Conservation (phyloP, 2,113 vertebrate species). For the Pterocles orientalis region DNA sequence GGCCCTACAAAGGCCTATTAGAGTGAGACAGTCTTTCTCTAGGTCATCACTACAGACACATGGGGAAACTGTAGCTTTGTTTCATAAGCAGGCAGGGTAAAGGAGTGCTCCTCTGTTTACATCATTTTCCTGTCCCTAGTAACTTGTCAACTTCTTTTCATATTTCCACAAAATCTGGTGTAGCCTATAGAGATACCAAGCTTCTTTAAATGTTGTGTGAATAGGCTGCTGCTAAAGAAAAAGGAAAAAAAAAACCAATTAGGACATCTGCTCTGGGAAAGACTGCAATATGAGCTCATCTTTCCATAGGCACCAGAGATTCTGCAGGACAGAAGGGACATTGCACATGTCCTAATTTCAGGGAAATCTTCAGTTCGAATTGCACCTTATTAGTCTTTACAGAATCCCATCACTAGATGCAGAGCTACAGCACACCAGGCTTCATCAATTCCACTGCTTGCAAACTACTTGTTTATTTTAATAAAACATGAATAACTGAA, state of each 20-base stretch:
- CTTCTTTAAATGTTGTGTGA: neutral
- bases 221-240: neutral
- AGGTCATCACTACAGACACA: neutral
- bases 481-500: neutral
- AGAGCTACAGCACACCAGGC: neutral
- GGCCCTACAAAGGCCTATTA: neutral
- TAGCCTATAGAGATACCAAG: neutral
- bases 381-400: neutral
- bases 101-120: neutral
- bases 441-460: constrained; percentile 21
- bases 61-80: neutral
- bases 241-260: neutral
- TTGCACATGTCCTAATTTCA: constrained; percentile 37
- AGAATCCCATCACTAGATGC: neutral
- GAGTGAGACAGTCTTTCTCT: neutral
- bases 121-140: neutral
- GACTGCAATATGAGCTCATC: constrained; percentile 31
- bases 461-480: constrained; percentile 10
- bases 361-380: constrained; percentile 1
- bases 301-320: constrained; percentile 21
- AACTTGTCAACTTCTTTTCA: neutral
- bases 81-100: neutral
- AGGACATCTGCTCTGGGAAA: constrained; percentile 11
- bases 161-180: neutral
- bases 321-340: neutral